Conservation (phyloP, 2,113 vertebrate genomes). For the Catharus minimus region DNA sequence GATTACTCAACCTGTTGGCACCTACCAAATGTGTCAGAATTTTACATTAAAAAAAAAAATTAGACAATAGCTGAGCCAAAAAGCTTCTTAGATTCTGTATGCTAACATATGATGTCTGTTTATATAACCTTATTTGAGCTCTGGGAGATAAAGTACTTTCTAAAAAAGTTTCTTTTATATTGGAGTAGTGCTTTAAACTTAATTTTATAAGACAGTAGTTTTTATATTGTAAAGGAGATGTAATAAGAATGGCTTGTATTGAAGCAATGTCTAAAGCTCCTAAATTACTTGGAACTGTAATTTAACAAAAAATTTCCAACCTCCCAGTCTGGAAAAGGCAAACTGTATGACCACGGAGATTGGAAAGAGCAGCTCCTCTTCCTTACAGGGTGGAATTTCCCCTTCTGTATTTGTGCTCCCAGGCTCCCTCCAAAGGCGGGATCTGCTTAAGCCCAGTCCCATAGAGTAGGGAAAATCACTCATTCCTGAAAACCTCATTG, state of each 20-base stretch:
- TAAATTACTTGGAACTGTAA: neutral
- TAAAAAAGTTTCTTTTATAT: neutral
- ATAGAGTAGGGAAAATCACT: fast-evolving
- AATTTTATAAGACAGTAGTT: neutral
- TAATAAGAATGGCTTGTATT: neutral
- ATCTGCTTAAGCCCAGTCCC: neutral
- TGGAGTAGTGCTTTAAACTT: neutral
- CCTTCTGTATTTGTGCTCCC: neutral
- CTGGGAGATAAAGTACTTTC: neutral
- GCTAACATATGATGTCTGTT: neutral
- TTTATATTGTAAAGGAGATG: neutral
- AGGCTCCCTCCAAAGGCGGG: neutral
- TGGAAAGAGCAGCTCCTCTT: neutral
- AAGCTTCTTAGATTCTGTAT: neutral
- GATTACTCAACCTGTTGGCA: neutral
- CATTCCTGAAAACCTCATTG: neutral
- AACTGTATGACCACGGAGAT: neutral
- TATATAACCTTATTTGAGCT: neutral
- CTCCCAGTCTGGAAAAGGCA: neutral
- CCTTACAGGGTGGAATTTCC: neutral
- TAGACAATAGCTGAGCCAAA: neutral
- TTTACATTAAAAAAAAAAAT: neutral
- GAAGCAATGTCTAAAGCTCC: neutral
- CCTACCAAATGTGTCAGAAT: neutral
- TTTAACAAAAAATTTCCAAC: neutral